A percentile compares a stretch with the other conserved stretches of the same genome.
These are phyloP conservation scores for Chiridota heheva DNA, from an alignment of 35 echinoderm and acorn worm species.

Conservation along the genomic window DNA sequence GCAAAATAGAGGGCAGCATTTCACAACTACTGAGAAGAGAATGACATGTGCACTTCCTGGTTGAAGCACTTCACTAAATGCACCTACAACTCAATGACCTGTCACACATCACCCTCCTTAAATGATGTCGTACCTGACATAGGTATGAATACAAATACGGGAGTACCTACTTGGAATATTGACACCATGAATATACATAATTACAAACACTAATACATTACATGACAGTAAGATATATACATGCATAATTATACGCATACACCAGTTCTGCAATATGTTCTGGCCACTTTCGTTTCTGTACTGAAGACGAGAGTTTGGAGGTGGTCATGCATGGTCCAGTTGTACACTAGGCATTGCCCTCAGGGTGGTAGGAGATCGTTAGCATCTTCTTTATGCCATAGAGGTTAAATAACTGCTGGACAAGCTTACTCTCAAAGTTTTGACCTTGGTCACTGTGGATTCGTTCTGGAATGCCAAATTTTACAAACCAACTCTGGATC, in stretches of 20 bases:
- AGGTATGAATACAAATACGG: too few species aligned
- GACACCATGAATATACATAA: too few species aligned
- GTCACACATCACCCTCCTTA: too few species aligned
- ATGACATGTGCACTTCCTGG: too few species aligned
- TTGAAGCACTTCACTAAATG: too few species aligned
- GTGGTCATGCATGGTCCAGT: constrained; percentile 61
- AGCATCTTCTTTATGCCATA: constrained; percentile 44
- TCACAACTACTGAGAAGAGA: too few species aligned
- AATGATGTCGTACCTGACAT: too few species aligned
- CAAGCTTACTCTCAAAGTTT: constrained; percentile 58
- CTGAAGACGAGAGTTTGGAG: constrained; percentile 28
- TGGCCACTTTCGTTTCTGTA: constrained; percentile 48
- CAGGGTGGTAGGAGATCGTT: constrained; percentile 27
- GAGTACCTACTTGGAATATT: too few species aligned
- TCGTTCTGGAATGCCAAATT: constrained; percentile 39
- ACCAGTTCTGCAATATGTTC: constrained; percentile 42
- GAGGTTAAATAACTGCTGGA: constrained; percentile 31
- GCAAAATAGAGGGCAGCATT: too few species aligned
- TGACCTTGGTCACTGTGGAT: constrained; percentile 73
- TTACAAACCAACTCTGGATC: constrained; percentile 43
- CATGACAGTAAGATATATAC: too few species aligned
- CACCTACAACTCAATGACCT: too few species aligned
- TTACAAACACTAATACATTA: too few species aligned
- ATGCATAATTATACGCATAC: constrained; percentile 76
- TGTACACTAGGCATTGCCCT: constrained; percentile 24